These are phyloP conservation scores for Tetragonula carbonaria DNA, from an alignment of 2,888 invertebrate genomes.

Conservation along the genomic window DNA sequence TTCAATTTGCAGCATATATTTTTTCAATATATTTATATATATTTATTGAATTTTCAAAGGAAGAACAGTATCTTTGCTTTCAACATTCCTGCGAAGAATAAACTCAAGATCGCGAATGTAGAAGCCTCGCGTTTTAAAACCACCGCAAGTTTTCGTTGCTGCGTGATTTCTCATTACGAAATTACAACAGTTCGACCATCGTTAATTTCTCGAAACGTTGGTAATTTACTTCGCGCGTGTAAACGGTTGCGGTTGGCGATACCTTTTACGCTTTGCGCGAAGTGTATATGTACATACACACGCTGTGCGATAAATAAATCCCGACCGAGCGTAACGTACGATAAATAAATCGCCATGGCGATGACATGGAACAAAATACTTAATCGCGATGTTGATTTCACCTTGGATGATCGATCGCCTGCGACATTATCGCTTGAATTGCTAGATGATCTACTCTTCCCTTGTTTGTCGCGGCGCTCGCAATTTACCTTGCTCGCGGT, in stretches of 20 bases:
- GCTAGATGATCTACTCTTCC: conserved; percentile 21
- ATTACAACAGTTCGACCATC: no score
- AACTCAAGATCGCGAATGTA: no score
- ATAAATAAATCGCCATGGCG: neutral
- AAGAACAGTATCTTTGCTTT: no score
- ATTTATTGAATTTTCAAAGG: no score
- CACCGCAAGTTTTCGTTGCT: no score
- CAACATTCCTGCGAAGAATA: no score
- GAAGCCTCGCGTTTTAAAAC: no score
- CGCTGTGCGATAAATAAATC: neutral
- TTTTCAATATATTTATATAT: no score
- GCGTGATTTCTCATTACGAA: no score
- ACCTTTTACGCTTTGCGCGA: neutral
- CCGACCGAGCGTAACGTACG: neutral
- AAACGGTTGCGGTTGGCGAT: neutral
- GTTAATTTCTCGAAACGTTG: no score
- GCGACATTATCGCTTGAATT: conserved; percentile 42
- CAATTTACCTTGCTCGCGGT: neutral
- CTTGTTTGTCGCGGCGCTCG: conserved; percentile 8
- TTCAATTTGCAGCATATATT: no score
- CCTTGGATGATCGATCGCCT: conserved; percentile 52
- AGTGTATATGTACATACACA: neutral
- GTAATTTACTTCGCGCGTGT: no score
- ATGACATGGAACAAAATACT: neutral
- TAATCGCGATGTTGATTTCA: conserved; percentile 27